Evolutionary conservation across 2,888 invertebrate species (phyloP).

Genomic region (Heliconius erato): DNA sequence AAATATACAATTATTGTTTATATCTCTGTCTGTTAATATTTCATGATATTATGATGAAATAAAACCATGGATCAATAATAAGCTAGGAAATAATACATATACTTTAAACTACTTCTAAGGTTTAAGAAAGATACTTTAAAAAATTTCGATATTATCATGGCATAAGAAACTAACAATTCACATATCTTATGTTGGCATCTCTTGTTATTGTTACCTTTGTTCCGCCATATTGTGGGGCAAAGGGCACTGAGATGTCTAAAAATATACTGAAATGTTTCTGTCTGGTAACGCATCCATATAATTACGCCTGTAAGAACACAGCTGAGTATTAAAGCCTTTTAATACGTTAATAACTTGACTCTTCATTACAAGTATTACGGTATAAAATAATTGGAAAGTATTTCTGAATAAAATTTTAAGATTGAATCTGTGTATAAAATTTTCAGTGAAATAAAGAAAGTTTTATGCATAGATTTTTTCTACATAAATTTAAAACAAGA

Average conservation of each 20-base stretch:
- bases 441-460: too few relatives aligned
- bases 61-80: not conserved
- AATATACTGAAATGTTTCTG: not conserved
- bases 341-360: too few relatives aligned
- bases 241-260: conserved; percentile 2
- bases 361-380: not conserved
- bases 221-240: not conserved
- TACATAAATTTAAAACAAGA: too few relatives aligned
- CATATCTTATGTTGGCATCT: not conserved
- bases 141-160: not conserved
- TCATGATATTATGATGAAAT: not conserved
- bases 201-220: conserved; percentile 17
- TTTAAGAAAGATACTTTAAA: not conserved
- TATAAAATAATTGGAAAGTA: too few relatives aligned
- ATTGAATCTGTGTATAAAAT: too few relatives aligned
- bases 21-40: not conserved
- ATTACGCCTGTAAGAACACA: too few relatives aligned
- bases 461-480: too few relatives aligned
- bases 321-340: not conserved
- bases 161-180: conserved; percentile 12
- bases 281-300: not conserved
- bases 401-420: too few relatives aligned
- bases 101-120: not conserved
- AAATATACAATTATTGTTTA: not conserved
- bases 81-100: not conserved